phyloP scores from a whole-genome alignment of 1,140 invertebrate species.

The Drosophila elegans region DNA sequence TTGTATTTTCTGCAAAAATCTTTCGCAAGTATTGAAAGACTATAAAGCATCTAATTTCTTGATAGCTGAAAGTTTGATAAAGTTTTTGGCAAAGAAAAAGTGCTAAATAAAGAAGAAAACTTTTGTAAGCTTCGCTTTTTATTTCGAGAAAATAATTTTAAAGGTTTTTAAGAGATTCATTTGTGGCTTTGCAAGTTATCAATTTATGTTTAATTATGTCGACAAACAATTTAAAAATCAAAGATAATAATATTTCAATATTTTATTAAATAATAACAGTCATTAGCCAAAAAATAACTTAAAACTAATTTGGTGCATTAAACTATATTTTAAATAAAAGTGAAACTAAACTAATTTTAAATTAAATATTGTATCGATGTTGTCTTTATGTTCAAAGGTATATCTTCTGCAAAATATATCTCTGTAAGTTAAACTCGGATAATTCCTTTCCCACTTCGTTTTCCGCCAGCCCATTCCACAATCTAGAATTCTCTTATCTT shows the following conservation, averaged over 20 bases:
- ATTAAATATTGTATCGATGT: too few species aligned
- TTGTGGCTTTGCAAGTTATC: not conserved
- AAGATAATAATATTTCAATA: too few species aligned
- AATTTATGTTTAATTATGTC: too few species aligned
- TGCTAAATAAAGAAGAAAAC: not conserved
- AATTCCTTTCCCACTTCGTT: not conserved
- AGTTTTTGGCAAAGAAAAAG: conserved; percentile 19
- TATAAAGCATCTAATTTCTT: conserved; percentile 38
- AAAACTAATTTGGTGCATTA: too few species aligned
- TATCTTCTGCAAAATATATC: too few species aligned
- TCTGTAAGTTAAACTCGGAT: conserved; percentile 1
- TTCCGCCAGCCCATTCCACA: conserved; percentile 8
- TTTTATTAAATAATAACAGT: too few species aligned
- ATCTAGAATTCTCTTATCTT: conserved; percentile 44
- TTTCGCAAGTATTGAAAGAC: conserved; percentile 14
- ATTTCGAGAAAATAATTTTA: conserved; percentile 2
- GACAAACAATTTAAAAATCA: too few species aligned
- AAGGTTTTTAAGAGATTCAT: conserved; percentile 10
- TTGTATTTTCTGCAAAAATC: conserved; percentile 13
- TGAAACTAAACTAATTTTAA: too few species aligned
- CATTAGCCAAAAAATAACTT: too few species aligned
- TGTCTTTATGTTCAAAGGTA: not conserved
- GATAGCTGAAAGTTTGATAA: conserved; percentile 31
- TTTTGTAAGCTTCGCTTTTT: conserved; percentile 7
- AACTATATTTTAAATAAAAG: too few species aligned